phyloP scores from a whole-genome alignment of 2,888 invertebrate genomes.

The Drosophila mayaguana region DNA sequence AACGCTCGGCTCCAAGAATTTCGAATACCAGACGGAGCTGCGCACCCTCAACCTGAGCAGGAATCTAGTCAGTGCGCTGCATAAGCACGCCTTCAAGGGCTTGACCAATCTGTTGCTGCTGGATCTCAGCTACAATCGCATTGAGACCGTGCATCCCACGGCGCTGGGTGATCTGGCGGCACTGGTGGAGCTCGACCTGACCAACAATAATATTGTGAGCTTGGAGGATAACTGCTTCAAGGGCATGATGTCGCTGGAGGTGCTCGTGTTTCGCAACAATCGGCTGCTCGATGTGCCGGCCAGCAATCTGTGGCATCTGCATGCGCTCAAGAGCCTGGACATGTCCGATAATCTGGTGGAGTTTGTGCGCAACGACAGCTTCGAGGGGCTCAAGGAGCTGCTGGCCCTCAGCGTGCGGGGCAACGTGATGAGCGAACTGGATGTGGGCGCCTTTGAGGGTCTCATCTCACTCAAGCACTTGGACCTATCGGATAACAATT shows the following conservation, averaged over 20 bases:
- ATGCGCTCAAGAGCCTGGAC: conserved; percentile 90
- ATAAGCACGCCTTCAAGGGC: conserved; percentile 92
- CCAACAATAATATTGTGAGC: conserved; percentile 91
- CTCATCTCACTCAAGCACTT: conserved; percentile 90
- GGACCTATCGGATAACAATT: conserved; percentile 92
- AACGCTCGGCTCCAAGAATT: conserved; percentile 92
- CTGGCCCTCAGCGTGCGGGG: conserved; percentile 90
- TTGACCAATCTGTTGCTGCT: conserved; percentile 88
- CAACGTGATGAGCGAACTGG: conserved; percentile 91
- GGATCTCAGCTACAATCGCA: conserved; percentile 92
- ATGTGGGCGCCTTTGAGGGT: conserved; percentile 90
- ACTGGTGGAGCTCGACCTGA: conserved; percentile 90
- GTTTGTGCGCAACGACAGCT: conserved; percentile 89
- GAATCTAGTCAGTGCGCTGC: conserved; percentile 90
- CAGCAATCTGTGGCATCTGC: conserved; percentile 88
- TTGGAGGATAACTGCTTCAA: conserved; percentile 90
- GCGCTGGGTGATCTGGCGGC: conserved; percentile 92
- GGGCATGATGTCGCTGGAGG: conserved; percentile 89
- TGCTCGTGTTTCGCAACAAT: conserved; percentile 91
- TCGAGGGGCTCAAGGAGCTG: conserved; percentile 90
- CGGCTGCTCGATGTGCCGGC: conserved; percentile 91
- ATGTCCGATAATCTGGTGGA: conserved; percentile 92
- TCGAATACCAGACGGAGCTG: conserved; percentile 91
- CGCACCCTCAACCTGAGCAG: conserved; percentile 91
- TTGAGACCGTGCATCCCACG: conserved; percentile 89